Percentiles rank a stretch among this genome's conserved stretches.
These are phyloP conservation scores for Steinernema khuongi DNA, from an alignment of 1,140 invertebrate species.

Conservation along the genomic window DNA sequence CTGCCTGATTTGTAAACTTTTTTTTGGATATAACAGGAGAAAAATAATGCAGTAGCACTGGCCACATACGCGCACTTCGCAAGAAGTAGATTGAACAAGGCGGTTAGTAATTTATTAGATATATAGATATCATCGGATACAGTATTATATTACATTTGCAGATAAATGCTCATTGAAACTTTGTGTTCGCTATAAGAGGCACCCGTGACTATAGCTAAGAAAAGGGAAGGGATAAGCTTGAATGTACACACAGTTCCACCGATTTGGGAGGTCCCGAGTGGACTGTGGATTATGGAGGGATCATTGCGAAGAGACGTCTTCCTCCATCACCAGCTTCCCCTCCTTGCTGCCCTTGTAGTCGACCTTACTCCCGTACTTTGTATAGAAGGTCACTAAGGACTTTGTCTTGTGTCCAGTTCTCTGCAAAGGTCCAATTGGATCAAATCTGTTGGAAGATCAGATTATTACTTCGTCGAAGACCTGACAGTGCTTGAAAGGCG, in stretches of 20 bases:
- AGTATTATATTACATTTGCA: too few relatives aligned
- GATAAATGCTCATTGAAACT: too few relatives aligned
- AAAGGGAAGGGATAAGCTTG: background rate
- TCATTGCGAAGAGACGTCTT: slow-evolving; percentile 5
- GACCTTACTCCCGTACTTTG: slow-evolving; percentile 32
- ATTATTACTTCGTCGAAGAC: slow-evolving; percentile 73
- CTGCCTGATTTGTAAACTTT: too few relatives aligned
- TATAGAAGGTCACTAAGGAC: slow-evolving; percentile 30
- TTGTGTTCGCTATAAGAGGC: too few relatives aligned
- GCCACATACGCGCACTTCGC: too few relatives aligned
- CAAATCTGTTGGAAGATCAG: background rate
- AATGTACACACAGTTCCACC: background rate
- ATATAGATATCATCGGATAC: too few relatives aligned
- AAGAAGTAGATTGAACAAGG: too few relatives aligned
- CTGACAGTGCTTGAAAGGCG: slow-evolving; percentile 79
- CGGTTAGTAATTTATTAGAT: too few relatives aligned
- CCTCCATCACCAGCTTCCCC: slow-evolving; percentile 25
- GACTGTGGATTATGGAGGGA: background rate
- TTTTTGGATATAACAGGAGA: too few relatives aligned
- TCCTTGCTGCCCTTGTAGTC: slow-evolving; percentile 34
- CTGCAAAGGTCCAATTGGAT: slow-evolving; percentile 21
- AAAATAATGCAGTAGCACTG: too few relatives aligned
- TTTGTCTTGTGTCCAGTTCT: slow-evolving; percentile 35
- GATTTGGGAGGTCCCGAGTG: background rate
- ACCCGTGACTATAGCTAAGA: background rate